Base-by-base conservation (phyloP, 2,797 vertebrate species). In the Buceros bicornis region DNA sequence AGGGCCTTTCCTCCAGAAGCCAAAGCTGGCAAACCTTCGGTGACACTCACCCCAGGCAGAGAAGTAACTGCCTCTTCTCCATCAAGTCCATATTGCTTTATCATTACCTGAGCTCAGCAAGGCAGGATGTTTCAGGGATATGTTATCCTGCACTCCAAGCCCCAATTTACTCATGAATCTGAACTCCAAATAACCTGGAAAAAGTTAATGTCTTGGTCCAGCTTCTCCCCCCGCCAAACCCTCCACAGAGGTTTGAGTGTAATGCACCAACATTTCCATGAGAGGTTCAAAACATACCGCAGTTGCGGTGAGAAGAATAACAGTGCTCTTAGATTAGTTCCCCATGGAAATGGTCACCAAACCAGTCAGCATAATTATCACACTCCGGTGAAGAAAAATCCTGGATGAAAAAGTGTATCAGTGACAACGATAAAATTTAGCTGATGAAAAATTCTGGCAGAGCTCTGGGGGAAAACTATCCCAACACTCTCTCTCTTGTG, bases 331-430 rank as follows among this genome's bases (percentile, higher is more conserved):
- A 48, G 40, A 64, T 57, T 40, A 80, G 50, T 21, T 90, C 83
- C 80, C 81, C 48, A 7, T 65, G 81, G 83, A 95, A 92, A 87
- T 58, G 66, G 71, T 74, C 47, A 28, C 80, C 76, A 95, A 93
- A 91, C 69, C 67, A 95, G 86, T 91, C 92, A 95, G 65, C 90
- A 58, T 83, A 90, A 95, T 96, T 95, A 92, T 80, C 81, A 89
- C 71, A 73, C 64, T 77, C 66, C 3, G 1, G 80, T 80, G 43
- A 82, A 92, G 65, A 77, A 87, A 87, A 92, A 40, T 61, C 37
- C 86, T 73, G 71, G 67, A 60, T 87, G 70, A 91, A 93, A 94
- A 90, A 84, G 37, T 65, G 14, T 56, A 89, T 89, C 83, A 85
- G 67, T 69, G 47, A 81, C 71, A 94, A 58, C 26, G 89, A 94